phyloP scores from a whole-genome alignment of 1,140 invertebrate genomes.

The Plectus sambesii region DNA sequence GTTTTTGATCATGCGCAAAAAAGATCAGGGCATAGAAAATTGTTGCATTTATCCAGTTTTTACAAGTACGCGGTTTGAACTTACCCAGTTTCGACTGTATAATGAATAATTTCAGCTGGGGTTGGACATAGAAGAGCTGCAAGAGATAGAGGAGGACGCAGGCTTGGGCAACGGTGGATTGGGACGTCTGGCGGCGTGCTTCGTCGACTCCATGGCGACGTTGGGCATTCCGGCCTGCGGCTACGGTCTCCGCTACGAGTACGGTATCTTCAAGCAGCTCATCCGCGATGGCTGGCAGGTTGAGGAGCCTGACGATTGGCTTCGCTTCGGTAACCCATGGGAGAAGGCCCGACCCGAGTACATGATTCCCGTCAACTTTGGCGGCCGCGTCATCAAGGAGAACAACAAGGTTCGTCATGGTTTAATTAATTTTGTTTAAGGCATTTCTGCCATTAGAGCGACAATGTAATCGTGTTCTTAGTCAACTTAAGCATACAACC shows the following conservation, averaged over 20 bases:
- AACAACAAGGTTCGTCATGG: too few species aligned
- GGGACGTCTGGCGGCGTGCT: slow-evolving; percentile 90
- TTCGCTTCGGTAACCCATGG: slow-evolving; percentile 85
- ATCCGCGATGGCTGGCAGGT: slow-evolving; percentile 85
- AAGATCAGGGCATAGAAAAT: too few species aligned
- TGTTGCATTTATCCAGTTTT: too few species aligned
- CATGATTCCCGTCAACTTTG: slow-evolving; percentile 79
- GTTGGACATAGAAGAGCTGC: slow-evolving; percentile 87
- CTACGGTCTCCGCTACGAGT: slow-evolving; percentile 94
- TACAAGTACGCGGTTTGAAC: too few species aligned
- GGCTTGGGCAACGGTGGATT: slow-evolving; percentile 88
- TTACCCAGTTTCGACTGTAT: too few species aligned
- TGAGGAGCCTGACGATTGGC: slow-evolving; percentile 93
- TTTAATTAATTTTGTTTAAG: too few species aligned
- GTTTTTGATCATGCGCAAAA: too few species aligned
- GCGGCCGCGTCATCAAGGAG: slow-evolving; percentile 63
- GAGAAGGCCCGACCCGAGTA: slow-evolving; percentile 90
- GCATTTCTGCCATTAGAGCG: too few species aligned
- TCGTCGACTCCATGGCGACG: slow-evolving; percentile 88
- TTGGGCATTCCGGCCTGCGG: slow-evolving; percentile 89
- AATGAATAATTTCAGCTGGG: slow-evolving; percentile 59
- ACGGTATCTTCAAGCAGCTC: slow-evolving; percentile 91
- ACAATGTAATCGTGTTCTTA: too few species aligned
- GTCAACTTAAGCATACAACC: too few species aligned
- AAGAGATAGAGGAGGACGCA: slow-evolving; percentile 82